These are phyloP conservation scores for Venusia cambrica DNA, from an alignment of 2,888 invertebrate species.

Conservation along the genomic window DNA sequence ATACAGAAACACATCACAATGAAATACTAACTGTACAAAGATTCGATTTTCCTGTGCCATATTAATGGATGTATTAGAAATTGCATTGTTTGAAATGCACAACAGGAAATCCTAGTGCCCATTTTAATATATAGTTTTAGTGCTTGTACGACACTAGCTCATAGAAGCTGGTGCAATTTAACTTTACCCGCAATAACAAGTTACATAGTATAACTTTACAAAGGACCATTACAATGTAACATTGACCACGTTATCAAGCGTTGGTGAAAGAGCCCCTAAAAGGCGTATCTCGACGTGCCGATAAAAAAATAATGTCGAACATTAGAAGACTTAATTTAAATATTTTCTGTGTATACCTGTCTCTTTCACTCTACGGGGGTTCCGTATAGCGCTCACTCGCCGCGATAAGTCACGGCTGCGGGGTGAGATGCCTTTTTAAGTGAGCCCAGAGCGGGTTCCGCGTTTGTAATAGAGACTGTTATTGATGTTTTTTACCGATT, in stretches of 20 bases:
- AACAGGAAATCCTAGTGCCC: no score
- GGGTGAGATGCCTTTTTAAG: slow-evolving; percentile 74
- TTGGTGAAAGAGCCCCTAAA: slow-evolving; percentile 42
- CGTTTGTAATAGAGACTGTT: no score
- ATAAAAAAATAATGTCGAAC: slow-evolving; percentile 78
- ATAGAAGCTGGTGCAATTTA: no score
- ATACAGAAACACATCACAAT: no score
- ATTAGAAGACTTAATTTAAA: slow-evolving; percentile 78
- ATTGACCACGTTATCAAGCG: not conserved
- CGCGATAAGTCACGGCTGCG: slow-evolving; percentile 65
- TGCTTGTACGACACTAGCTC: no score
- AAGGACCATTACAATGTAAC: slow-evolving; percentile 4
- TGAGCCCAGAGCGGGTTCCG: slow-evolving; percentile 51
- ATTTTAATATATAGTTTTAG: no score
- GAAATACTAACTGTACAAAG: no score
- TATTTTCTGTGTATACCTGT: slow-evolving; percentile 54
- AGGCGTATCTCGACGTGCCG: slow-evolving; percentile 68
- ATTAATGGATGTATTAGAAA: no score
- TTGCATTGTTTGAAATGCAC: no score
- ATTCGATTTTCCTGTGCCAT: no score
- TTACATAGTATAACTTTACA: slow-evolving; percentile 6
- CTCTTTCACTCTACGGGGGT: slow-evolving; percentile 34
- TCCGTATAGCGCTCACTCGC: slow-evolving; percentile 36
- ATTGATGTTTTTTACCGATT: no score
- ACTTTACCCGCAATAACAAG: no score